Evolutionary conservation across 2,797 vertebrate species (phyloP), one percentile per base, ranked within the genome.

Genomic region (Luscinia megarhynchos): DNA sequence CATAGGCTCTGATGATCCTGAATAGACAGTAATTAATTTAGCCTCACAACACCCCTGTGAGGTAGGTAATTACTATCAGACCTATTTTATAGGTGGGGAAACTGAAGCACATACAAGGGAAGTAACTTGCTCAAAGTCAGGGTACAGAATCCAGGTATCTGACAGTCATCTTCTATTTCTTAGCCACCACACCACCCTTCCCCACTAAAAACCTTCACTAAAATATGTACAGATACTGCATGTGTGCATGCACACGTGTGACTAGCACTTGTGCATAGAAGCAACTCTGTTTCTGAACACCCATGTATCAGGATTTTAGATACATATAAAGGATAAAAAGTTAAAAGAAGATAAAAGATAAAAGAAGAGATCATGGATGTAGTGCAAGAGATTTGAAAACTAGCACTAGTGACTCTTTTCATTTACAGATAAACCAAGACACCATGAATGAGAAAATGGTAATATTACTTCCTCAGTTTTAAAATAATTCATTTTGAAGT

Each of bases 401-500:
- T 34, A 90, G 32, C 10, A 34, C 30, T 70, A 67, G 13, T 36
- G 21, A 77, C 34, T 51, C 26, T 79, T 70, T 73, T 67, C 18
- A 79, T 59, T 86, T 68, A 45, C 54, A 67, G 41, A 76, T 32
- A 91, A 95, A 91, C 8, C 4, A 78, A 73, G 54, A 90, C 12
- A 54, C 2, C 5, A 20, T 5, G 17, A 86, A 64, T 34, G 23
- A 87, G 40, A 73, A 94, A 76, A 79, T 10, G 4, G 15, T 13
- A 73, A 76, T 10, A 23, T 7, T 18, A 64, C 27, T 80, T 88
- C 64, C 63, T 90, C 58, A 30, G 26, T 50, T 95, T 74, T 57
- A 82, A 91, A 93, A 95, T 22, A 79, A 92, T 55, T 72, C 0
- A 30, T 85, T 95, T 95, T 48, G 15, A 87, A 94, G 32, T 86